A percentile compares a stretch with the other conserved stretches of the same genome.
These are phyloP conservation scores for Meghimatium bilineatum DNA, from an alignment of 2,888 invertebrate genomes.

Conservation along the genomic window DNA sequence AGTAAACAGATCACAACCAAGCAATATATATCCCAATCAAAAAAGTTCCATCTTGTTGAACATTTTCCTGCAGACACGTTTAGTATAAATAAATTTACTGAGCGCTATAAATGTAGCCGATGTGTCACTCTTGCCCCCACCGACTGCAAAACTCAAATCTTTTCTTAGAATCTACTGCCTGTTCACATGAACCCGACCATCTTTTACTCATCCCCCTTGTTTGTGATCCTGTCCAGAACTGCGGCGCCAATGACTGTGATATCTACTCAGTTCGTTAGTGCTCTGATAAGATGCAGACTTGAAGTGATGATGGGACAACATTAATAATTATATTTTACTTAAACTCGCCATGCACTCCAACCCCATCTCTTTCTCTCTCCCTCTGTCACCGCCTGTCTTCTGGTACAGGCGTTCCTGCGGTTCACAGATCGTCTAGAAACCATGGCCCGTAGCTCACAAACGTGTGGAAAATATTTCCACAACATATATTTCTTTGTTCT, in stretches of 20 bases:
- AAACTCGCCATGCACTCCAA: not conserved
- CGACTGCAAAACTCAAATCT: conserved; percentile 17
- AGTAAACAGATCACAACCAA: not conserved
- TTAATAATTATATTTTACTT: conserved; percentile 33
- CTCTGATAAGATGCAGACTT: conserved; percentile 34
- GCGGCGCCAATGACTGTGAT: conserved; percentile 27
- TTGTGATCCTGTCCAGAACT: conserved; percentile 19
- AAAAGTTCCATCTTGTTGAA: not conserved
- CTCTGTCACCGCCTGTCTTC: not conserved
- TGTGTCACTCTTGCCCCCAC: not conserved
- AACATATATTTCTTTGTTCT: no score
- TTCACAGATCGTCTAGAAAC: not conserved
- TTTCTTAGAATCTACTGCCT: not conserved
- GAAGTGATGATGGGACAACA: conserved; percentile 35
- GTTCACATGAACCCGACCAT: not conserved
- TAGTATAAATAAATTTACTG: not conserved
- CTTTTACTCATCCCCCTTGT: not conserved
- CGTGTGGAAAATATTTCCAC: no score
- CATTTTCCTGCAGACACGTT: not conserved
- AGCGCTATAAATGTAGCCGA: not conserved
- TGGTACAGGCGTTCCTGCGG: not conserved
- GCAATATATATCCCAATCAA: not conserved
- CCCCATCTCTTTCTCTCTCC: no score
- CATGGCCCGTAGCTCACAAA: no score
- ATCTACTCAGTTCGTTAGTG: conserved; percentile 33